These are phyloP conservation scores for Apodemus speciosus DNA, from an alignment of 2,113 vertebrate genomes.

Conservation along the genomic window DNA sequence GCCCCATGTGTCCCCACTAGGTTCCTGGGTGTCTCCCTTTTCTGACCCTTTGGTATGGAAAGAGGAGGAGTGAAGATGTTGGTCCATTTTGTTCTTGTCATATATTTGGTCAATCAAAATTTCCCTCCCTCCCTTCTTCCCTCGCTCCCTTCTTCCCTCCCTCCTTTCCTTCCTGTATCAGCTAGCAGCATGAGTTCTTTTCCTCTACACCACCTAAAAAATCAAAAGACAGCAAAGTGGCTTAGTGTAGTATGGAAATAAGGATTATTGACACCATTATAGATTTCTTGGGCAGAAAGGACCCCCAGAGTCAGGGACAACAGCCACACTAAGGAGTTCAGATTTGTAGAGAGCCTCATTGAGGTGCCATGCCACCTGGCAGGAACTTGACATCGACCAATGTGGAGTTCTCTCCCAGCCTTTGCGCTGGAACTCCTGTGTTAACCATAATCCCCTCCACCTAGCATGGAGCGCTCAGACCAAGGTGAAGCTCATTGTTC, in stretches of 20 bases:
- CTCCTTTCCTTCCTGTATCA: background rate
- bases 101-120: background rate
- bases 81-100: background rate
- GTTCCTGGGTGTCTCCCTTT: background rate
- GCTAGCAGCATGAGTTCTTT: background rate
- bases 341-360: no score
- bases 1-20: background rate
- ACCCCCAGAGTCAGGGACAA: background rate
- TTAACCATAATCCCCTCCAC: no score
- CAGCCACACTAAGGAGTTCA: background rate
- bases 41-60: background rate
- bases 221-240: background rate
- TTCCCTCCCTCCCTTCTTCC: background rate
- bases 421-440: no score
- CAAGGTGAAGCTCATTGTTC: no score
- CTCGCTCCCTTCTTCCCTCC: background rate
- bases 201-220: background rate
- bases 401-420: no score
- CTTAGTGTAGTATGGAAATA: background rate
- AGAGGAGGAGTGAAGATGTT: background rate
- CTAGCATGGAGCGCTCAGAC: no score
- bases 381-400: no score
- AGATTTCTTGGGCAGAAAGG: background rate
- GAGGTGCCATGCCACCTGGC: no score
- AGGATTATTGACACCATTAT: background rate